These are phyloP conservation scores for Pterostichus niger DNA, from an alignment of 2,888 invertebrate genomes.

Conservation along the genomic window DNA sequence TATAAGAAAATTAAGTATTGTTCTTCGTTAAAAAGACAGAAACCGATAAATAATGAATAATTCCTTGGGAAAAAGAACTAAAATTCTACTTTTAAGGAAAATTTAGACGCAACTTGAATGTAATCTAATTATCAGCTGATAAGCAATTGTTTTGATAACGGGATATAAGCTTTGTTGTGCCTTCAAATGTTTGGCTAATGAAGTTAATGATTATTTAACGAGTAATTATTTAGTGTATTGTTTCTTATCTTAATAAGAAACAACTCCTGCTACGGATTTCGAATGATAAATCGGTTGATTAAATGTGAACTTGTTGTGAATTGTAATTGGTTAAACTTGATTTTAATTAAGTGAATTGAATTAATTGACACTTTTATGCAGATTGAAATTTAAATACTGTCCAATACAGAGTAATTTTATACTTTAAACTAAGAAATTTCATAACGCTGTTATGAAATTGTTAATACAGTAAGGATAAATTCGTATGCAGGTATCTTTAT, in stretches of 20 bases:
- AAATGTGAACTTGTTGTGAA: conserved; percentile 32
- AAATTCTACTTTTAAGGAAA: too few species aligned
- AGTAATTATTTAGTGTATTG: conserved; percentile 11
- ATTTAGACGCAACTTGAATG: too few species aligned
- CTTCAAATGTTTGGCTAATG: conserved; percentile 19
- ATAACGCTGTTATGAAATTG: not conserved
- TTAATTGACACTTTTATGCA: conserved; percentile 24
- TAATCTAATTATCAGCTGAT: conserved; percentile 25
- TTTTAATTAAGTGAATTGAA: conserved; percentile 5
- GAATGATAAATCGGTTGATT: conserved; percentile 36
- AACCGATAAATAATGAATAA: not conserved
- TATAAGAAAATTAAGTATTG: too few species aligned
- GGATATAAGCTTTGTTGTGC: conserved; percentile 6
- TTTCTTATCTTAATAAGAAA: conserved; percentile 31
- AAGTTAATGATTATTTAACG: conserved; percentile 48
- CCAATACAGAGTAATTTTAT: not conserved
- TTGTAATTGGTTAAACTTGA: conserved; percentile 10
- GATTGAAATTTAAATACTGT: conserved; percentile 22
- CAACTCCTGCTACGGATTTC: conserved; percentile 25
- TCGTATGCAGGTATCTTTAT: conserved; percentile 3
- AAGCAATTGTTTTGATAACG: conserved; percentile 14
- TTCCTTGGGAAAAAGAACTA: too few species aligned
- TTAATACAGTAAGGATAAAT: conserved; percentile 12
- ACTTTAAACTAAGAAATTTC: not conserved
- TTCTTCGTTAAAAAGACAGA: not conserved